phyloP scores from a whole-genome alignment of 2,797 vertebrate genomes.

The Thripadectes ignobilis region DNA sequence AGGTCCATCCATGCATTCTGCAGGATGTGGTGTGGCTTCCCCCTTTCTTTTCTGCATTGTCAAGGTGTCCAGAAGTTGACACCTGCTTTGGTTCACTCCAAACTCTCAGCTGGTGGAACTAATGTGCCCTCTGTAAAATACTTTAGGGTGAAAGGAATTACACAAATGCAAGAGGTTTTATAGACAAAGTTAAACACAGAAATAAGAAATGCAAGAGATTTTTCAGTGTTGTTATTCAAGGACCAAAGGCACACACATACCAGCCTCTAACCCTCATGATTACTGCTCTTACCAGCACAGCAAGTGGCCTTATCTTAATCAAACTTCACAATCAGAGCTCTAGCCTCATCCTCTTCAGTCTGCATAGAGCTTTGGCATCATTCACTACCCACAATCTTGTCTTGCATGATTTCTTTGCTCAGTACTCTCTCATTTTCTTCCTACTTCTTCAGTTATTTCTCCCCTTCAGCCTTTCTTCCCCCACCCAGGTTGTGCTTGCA shows the following conservation, averaged over 20 bases:
- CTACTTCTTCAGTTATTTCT: slow-evolving; percentile 13
- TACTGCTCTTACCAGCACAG: background rate
- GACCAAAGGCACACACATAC: background rate
- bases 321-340: background rate
- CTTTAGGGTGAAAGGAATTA: background rate
- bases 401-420: background rate
- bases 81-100: background rate
- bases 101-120: background rate
- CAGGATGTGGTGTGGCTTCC: background rate
- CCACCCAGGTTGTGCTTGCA: background rate
- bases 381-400: background rate
- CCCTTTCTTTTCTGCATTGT: background rate
- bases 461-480: background rate
- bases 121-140: background rate
- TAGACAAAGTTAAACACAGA: background rate
- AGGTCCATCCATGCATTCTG: background rate
- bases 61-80: background rate
- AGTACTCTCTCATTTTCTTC: slow-evolving; percentile 16
- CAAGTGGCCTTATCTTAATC: slow-evolving; percentile 30
- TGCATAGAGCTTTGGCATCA: background rate
- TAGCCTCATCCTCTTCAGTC: background rate
- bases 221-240: background rate
- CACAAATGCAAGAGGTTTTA: background rate
- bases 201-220: background rate
- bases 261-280: background rate